Evolutionary conservation across 2,888 invertebrate species (phyloP).

Genomic region (Blomia tropicalis): DNA sequence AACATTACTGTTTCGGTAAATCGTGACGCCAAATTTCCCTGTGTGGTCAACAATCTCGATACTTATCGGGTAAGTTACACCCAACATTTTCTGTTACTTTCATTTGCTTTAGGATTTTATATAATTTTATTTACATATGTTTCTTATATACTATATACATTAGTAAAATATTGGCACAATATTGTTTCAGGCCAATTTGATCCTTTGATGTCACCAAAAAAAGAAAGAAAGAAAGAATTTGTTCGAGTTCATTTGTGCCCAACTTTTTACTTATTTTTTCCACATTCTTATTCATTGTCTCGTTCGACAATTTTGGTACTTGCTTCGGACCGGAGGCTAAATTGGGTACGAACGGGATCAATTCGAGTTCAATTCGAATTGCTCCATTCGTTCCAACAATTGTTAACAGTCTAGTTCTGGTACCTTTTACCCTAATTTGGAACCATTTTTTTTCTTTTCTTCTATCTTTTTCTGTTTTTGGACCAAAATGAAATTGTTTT

Average conservation of each 20-base stretch:
- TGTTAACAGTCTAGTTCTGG: too few species aligned
- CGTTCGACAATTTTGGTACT: background rate
- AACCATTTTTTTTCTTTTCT: background rate
- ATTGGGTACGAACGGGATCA: too few species aligned
- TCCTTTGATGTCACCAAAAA: too few species aligned
- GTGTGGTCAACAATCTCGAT: conserved; percentile 71
- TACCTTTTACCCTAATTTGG: too few species aligned
- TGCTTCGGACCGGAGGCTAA: too few species aligned
- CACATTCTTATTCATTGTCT: background rate
- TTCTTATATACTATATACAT: background rate
- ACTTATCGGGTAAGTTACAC: conserved; percentile 57
- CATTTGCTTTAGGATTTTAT: background rate
- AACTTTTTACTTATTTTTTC: background rate
- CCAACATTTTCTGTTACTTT: background rate
- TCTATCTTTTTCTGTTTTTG: background rate
- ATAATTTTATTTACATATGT: background rate
- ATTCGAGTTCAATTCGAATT: too few species aligned
- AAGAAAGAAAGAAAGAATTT: background rate
- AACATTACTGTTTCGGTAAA: conserved; percentile 79
- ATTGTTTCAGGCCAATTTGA: too few species aligned
- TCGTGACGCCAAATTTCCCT: conserved; percentile 66
- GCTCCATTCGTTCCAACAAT: too few species aligned
- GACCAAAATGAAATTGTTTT: too few species aligned
- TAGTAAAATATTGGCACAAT: background rate
- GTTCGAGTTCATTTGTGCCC: background rate